Evolutionary conservation across 1,140 invertebrate species (phyloP).

Genomic region (Heliconius hermathena): DNA sequence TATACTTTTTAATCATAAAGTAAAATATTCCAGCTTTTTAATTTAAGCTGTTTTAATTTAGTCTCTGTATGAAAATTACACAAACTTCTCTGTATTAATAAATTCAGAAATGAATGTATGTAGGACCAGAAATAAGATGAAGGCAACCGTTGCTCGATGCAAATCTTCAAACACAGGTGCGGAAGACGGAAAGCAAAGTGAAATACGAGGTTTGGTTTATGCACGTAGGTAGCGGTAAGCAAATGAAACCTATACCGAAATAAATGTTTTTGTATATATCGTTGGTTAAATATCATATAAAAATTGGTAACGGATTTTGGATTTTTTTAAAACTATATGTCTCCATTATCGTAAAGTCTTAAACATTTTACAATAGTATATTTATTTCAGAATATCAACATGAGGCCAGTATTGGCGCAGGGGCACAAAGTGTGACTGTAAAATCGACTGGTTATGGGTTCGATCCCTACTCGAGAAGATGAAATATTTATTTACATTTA

Average conservation of each 20-base stretch:
- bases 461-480: too few species aligned
- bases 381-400: too few species aligned
- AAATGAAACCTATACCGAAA: not conserved
- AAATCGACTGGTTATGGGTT: too few species aligned
- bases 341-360: too few species aligned
- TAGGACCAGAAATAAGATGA: not conserved
- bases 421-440: too few species aligned
- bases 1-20: not conserved
- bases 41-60: not conserved
- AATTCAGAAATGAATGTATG: not conserved
- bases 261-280: too few species aligned
- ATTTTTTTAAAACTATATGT: too few species aligned
- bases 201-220: slow-evolving; percentile 4
- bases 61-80: not conserved
- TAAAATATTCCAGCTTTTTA: not conserved
- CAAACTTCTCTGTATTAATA: not conserved
- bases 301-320: not conserved
- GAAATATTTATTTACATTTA: too few species aligned
- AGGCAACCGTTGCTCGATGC: slow-evolving; percentile 3
- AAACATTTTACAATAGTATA: too few species aligned
- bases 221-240: not conserved
- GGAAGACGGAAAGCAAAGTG: slow-evolving; percentile 2
- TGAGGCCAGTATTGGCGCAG: too few species aligned
- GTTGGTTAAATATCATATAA: not conserved
- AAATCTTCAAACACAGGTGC: not conserved